Evolutionary conservation across 2,113 vertebrate species (phyloP).

Genomic region (Menura novaehollandiae): DNA sequence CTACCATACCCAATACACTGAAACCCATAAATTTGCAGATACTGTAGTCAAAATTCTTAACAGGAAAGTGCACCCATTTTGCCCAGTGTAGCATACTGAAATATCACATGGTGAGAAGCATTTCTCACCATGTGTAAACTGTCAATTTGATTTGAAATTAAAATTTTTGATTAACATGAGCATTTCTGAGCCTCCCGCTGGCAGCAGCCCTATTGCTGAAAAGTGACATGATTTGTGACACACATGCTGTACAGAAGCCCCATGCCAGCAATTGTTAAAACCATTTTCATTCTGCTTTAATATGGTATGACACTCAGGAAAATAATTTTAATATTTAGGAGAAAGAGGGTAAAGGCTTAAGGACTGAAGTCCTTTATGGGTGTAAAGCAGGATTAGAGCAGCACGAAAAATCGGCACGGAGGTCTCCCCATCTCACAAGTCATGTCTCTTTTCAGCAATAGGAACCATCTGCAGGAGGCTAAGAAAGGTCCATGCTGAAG

Average conservation of each 20-base stretch:
- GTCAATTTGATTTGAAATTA: constrained; percentile 74
- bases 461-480: constrained; percentile 50
- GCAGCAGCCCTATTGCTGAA: constrained; percentile 68
- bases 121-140: constrained; percentile 72
- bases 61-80: constrained; percentile 67
- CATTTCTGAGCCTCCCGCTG: constrained; percentile 69
- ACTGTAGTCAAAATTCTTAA: constrained; percentile 52
- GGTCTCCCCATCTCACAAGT: constrained; percentile 14
- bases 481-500: constrained; percentile 43
- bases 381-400: constrained; percentile 37
- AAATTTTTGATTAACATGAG: constrained; percentile 72
- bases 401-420: not conserved
- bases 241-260: constrained; percentile 66
- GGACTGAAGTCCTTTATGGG: constrained; percentile 7
- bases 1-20: constrained; percentile 54
- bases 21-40: constrained; percentile 58
- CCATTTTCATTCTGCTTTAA: constrained; percentile 67
- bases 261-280: constrained; percentile 65
- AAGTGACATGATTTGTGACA: constrained; percentile 73
- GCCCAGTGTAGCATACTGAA: constrained; percentile 62
- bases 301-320: constrained; percentile 57
- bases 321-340: constrained; percentile 63
- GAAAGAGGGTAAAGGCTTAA: constrained; percentile 43
- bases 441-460: constrained; percentile 45
- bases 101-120: constrained; percentile 67